A percentile compares a stretch with the other conserved stretches of the same genome.
These are phyloP conservation scores for Drosophila nigritarsus DNA, from an alignment of 2,888 invertebrate species.

Conservation along the genomic window DNA sequence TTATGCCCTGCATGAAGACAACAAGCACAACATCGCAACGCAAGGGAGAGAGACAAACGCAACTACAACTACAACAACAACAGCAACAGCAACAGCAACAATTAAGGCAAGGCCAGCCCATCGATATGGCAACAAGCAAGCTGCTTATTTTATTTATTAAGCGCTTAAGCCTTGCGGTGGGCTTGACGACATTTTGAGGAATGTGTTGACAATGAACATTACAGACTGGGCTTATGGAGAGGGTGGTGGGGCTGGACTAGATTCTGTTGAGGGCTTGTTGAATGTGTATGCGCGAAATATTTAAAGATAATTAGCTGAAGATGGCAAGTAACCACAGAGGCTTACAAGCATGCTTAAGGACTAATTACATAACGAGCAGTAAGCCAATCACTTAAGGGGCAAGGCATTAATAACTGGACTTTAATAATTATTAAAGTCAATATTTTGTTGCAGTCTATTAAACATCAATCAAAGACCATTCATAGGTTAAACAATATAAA, in stretches of 20 bases:
- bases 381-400: neutral
- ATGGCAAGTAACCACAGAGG: slow-evolving; percentile 12
- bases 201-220: slow-evolving; percentile 37
- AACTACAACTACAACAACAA: slow-evolving; percentile 29
- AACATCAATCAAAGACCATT: neutral
- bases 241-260: neutral
- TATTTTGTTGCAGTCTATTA: neutral
- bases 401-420: neutral
- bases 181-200: slow-evolving; percentile 36
- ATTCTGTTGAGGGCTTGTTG: slow-evolving; percentile 6
- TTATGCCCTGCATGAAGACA: slow-evolving; percentile 43
- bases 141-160: slow-evolving; percentile 75
- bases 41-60: slow-evolving; percentile 12
- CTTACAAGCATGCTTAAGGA: slow-evolving; percentile 20
- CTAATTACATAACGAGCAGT: slow-evolving; percentile 5
- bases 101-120: slow-evolving; percentile 57
- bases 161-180: slow-evolving; percentile 61
- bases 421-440: neutral
- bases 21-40: slow-evolving; percentile 34
- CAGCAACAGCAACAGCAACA: slow-evolving; percentile 28
- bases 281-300: slow-evolving; percentile 58
- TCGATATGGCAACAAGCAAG: slow-evolving; percentile 58
- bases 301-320: slow-evolving; percentile 65
- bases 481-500: neutral
- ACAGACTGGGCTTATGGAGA: neutral